Evolutionary conservation across 2,888 invertebrate genomes (phyloP).

Genomic region (Callinectes sapidus): DNA sequence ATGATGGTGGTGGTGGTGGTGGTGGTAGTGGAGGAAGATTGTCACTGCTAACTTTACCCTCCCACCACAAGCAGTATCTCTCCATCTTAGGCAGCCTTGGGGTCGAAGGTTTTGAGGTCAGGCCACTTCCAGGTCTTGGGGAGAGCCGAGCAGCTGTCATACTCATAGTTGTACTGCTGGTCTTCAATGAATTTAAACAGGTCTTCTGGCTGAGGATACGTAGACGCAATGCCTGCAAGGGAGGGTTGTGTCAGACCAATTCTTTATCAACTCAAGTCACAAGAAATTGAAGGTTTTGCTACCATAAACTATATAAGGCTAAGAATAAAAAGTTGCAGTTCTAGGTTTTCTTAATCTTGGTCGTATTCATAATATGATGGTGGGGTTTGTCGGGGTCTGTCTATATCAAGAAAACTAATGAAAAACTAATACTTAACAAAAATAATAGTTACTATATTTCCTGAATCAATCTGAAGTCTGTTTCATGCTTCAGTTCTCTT

Average conservation of each 20-base stretch:
- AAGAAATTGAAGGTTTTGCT: background rate
- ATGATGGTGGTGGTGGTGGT: background rate
- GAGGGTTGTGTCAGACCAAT: background rate
- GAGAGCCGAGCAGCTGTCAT: conserved; percentile 81
- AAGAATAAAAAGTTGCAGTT: background rate
- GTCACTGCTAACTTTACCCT: background rate
- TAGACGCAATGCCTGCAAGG: conserved; percentile 84
- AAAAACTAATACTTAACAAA: too few relatives aligned
- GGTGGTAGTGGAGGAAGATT: background rate
- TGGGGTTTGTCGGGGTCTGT: too few relatives aligned
- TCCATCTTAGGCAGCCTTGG: conserved; percentile 26
- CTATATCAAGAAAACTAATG: too few relatives aligned
- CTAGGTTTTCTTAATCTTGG: background rate
- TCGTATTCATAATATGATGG: background rate
- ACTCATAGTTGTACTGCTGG: conserved; percentile 87
- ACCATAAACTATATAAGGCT: background rate
- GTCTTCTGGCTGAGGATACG: conserved; percentile 86
- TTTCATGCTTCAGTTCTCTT: too few relatives aligned
- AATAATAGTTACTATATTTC: too few relatives aligned
- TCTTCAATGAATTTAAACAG: conserved; percentile 85
- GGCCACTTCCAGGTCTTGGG: conserved; percentile 83
- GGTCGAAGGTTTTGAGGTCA: conserved; percentile 60
- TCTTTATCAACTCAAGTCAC: background rate
- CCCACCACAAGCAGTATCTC: background rate
- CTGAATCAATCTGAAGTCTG: too few relatives aligned